These are phyloP conservation scores for Wiebesia pumilae DNA, from an alignment of 1,140 invertebrate species.

Conservation along the genomic window DNA sequence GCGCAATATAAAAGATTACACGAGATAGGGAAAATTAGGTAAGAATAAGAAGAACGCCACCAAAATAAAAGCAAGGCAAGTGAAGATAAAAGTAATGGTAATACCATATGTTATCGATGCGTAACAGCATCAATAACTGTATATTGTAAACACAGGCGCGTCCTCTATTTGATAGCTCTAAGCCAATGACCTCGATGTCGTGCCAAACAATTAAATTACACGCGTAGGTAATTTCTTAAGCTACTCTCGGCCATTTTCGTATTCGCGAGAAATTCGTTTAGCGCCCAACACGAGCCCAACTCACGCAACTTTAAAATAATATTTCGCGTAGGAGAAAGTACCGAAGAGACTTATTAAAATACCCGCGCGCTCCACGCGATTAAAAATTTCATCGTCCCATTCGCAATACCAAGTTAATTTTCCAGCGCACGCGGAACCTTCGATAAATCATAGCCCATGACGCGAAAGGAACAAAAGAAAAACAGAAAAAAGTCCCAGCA, in stretches of 20 bases:
- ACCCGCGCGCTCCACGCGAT: background rate
- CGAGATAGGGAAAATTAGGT: constrained; percentile 25
- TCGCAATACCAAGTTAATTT: background rate
- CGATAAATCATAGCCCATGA: background rate
- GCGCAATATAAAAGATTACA: background rate
- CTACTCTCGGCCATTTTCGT: no score
- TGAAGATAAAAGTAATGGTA: background rate
- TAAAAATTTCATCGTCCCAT: background rate
- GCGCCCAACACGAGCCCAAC: no score
- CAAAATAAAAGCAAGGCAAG: background rate
- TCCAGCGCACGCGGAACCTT: background rate
- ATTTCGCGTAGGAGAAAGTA: background rate
- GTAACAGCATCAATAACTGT: background rate
- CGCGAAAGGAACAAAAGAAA: no score
- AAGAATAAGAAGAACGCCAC: background rate
- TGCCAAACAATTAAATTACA: no score
- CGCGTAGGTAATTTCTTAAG: no score
- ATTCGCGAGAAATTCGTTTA: no score
- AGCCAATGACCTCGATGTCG: background rate
- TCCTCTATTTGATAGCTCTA: background rate
- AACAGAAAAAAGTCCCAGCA: background rate
- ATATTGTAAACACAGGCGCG: background rate
- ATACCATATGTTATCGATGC: background rate
- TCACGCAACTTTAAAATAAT: background rate
- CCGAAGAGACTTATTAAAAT: background rate